Evolutionary conservation across 2,888 invertebrate species (phyloP), one percentile per base, ranked within the genome.

Genomic region (Vesta saturnalis): DNA sequence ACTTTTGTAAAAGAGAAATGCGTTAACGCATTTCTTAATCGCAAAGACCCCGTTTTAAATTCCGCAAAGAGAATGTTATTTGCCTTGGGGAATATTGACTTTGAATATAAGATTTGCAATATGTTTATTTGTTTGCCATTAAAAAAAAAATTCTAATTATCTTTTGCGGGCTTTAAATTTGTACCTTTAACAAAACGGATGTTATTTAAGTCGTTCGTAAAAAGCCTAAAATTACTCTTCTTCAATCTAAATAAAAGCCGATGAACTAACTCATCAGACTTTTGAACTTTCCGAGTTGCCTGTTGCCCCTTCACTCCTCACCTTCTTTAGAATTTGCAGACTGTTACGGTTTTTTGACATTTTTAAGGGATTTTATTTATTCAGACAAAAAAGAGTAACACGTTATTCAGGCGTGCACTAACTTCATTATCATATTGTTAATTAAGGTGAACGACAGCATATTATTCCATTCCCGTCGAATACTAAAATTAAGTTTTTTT

Each of bases 11-110:
- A 58, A 52, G 35, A 59, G 60, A 56, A 64, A 52, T 68, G 60
- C 67, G 67, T 68, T 63, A 63, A 16, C 62, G 35, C 52, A 63
- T 67, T 63, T 63, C 63, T 55, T 54, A 63, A 67, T 67, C 67
- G 22, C 61, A 2, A 56, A 63, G 60, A 55, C 64, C 55, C 67
- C 46, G 47, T 64, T 68, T 68, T 35, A 14, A 64, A 67, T 64
- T 56, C 58, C 62, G 58, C 60, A 64, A 67, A 60, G 64, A 68
- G 63, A 68, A 61, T 64, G 60, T 68, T 60, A 61, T 60, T 54
- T 23, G 12, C 52, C 23, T 23, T 10, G 35, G 16, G 52, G 18
- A 49, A 52, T 49, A 18, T 49, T 35, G 18, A 30, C 35, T 52
- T 49, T n/a, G n/a, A n/a, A n/a, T 39, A 39, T 39, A 8, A 10